phyloP scores from a whole-genome alignment of 2,888 invertebrate species.

The Rhimphoctona megacephalus region DNA sequence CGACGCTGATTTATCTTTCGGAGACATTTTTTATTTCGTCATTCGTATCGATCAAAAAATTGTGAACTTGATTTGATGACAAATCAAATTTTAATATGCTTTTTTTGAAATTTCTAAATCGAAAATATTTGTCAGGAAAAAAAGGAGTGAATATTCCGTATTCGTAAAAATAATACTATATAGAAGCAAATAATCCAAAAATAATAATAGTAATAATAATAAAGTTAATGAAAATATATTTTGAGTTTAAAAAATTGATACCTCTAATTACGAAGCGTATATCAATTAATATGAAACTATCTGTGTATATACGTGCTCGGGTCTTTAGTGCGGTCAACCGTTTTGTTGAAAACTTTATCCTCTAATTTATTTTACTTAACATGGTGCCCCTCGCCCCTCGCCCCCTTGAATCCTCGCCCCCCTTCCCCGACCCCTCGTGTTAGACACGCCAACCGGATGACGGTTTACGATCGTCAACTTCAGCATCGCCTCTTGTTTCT shows the following conservation, averaged over 20 bases:
- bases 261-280: slow-evolving; percentile 10
- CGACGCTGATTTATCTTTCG: background rate
- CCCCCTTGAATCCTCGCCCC: background rate
- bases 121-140: background rate
- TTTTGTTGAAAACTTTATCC: slow-evolving; percentile 78
- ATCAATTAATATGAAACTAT: background rate
- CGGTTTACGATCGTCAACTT: slow-evolving; percentile 66
- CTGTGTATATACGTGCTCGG: background rate
- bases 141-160: background rate
- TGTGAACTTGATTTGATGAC: background rate
- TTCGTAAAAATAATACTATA: background rate
- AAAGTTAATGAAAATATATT: background rate
- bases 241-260: background rate
- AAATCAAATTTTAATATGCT: background rate
- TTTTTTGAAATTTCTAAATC: background rate
- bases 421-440: slow-evolving; percentile 19
- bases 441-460: slow-evolving; percentile 65
- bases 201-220: background rate
- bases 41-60: too few relatives aligned
- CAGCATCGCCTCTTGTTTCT: slow-evolving; percentile 15
- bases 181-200: background rate
- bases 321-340: slow-evolving; percentile 62
- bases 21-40: too few relatives aligned
- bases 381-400: slow-evolving; percentile 26
- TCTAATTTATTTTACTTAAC: slow-evolving; percentile 79